Base-by-base conservation (phyloP, 2,888 invertebrate species). In the Nemoura dubitans region DNA sequence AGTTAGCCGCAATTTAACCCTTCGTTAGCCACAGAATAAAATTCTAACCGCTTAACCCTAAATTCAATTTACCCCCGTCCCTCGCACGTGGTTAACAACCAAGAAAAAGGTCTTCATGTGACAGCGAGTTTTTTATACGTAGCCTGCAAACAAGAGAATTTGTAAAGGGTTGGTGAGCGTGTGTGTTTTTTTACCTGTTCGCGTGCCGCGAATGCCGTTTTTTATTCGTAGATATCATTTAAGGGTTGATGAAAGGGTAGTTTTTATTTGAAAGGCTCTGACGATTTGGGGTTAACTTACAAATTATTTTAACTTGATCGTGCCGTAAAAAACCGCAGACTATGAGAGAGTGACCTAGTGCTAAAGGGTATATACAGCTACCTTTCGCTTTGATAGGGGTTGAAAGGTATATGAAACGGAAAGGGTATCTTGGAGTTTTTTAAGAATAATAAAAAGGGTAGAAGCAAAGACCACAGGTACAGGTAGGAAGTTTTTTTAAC, bases 151-250 rank as follows among this genome's bases (percentile, higher is more conserved):
- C 84, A 59, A 43, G 27, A 76, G 84, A 59, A 84, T 84, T 86
- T 86, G 80, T 86, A 86, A 86, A 86, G 85, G 86, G 86, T 86
- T 84, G 86, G 14, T 59, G n/a, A n/a, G n/a, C n/a, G n/a, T n/a
- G n/a, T n/a, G 59, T 21, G 10, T 30, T 86, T 86, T 86, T 86
- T 86, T 86, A 86, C 86, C 86, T 86, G 86, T 85, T 86, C 86
- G 86, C 86, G 86, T 86, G 86, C 80, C 16, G 81, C 28, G 77
- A 83, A 76, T 76, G 76, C 25, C 1, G 84, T 84, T 84, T 84
- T 84, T 84, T 84, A 84, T 84, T 84, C 59, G 27, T 84, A 27
- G 26, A 78, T 78, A 83, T 25, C 21, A 84, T 43, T 76, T 59
- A 84, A 84, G 84, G 84, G 84, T 84, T 84, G 83, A 29, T 84